A percentile compares a stretch with the other conserved stretches of the same genome.
Conservation (phyloP, 37 sponge, comb jelly and placozoan species). For the Aplysina aerophoba region DNA sequence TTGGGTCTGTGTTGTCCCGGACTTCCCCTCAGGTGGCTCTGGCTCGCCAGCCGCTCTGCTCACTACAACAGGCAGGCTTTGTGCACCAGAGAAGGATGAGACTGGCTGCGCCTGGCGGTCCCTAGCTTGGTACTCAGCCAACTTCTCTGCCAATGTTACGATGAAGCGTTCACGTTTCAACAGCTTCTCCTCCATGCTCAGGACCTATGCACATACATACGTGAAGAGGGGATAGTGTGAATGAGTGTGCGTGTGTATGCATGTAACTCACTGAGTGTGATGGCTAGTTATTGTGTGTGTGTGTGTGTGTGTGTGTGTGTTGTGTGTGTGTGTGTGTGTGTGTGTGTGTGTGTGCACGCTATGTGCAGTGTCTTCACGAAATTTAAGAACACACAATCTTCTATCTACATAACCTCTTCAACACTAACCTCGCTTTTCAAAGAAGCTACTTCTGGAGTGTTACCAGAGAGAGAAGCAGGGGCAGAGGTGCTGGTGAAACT, state of each 20-base stretch:
- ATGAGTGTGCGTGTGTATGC: not conserved
- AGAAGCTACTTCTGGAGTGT: not conserved
- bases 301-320: not conserved
- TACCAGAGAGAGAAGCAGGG: slow-evolving; percentile 23
- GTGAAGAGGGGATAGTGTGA: not conserved
- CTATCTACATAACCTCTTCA: too few relatives aligned
- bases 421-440: slow-evolving; percentile 34
- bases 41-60: too few relatives aligned
- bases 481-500: not conserved
- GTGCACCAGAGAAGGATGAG: too few relatives aligned
- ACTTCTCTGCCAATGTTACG: not conserved
- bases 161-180: slow-evolving; percentile 10
- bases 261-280: too few relatives aligned
- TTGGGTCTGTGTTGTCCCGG: too few relatives aligned
- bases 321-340: not conserved
- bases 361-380: too few relatives aligned
- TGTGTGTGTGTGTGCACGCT: not conserved
- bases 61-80: too few relatives aligned
- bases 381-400: too few relatives aligned
- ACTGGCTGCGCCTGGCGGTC: too few relatives aligned
- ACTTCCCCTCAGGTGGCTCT: too few relatives aligned
- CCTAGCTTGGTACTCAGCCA: not conserved
- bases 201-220: not conserved
- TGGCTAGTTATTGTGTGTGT: too few relatives aligned
- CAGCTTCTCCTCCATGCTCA: not conserved